Evolutionary conservation across 2,888 invertebrate genomes (phyloP).

Genomic region (Xestoiulus laeticollis): DNA sequence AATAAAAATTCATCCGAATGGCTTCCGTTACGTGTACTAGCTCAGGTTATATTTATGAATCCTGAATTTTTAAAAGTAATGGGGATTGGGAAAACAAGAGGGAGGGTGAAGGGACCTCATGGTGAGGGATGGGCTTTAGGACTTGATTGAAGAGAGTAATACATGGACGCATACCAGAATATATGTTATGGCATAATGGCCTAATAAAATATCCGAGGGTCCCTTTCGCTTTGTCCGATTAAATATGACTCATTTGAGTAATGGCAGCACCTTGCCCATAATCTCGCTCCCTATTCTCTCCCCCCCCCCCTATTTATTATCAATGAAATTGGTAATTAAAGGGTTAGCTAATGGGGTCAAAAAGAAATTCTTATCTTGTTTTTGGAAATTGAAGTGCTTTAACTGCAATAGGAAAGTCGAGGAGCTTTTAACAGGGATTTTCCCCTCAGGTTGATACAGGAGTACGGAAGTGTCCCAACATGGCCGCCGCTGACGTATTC

Average conservation of each 20-base stretch:
- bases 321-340: background rate
- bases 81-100: background rate
- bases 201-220: background rate
- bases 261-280: background rate
- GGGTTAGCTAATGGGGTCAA: background rate
- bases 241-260: background rate
- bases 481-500: too few relatives aligned
- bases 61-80: background rate
- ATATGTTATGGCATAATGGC: background rate
- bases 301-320: background rate
- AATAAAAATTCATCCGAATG: background rate
- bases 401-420: background rate
- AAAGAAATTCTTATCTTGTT: background rate
- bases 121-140: background rate
- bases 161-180: background rate
- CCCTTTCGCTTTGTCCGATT: background rate
- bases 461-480: too few relatives aligned
- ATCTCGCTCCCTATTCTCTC: background rate
- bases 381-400: background rate
- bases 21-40: background rate
- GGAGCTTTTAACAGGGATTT: too few relatives aligned
- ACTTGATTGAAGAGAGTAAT: background rate
- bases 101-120: background rate
- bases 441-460: too few relatives aligned
- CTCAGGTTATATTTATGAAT: background rate